These are phyloP conservation scores for Trachemys scripta DNA, from an alignment of 2,113 vertebrate genomes.

Conservation along the genomic window DNA sequence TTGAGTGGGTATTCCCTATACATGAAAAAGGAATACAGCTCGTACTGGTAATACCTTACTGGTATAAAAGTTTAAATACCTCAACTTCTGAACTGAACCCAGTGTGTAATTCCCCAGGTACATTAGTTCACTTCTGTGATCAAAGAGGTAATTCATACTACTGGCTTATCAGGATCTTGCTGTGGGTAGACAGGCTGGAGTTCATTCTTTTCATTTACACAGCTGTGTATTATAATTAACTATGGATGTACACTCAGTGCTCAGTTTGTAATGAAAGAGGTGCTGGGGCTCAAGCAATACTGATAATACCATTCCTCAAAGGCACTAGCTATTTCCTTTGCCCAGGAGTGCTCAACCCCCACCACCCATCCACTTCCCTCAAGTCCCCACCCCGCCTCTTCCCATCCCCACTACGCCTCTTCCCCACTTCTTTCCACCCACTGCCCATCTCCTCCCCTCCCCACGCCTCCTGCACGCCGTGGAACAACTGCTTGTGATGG, in stretches of 20 bases:
- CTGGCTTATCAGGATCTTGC: rapidly evolving
- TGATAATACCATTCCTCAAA: too few relatives aligned
- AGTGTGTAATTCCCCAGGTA: background rate
- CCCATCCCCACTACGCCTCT: too few relatives aligned
- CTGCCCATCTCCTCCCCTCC: too few relatives aligned
- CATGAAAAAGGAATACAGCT: background rate
- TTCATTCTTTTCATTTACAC: background rate
- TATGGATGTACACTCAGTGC: background rate
- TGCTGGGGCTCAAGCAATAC: too few relatives aligned
- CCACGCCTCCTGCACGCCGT: too few relatives aligned
- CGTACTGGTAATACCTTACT: background rate
- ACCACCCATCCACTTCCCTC: too few relatives aligned
- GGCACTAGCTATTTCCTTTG: too few relatives aligned
- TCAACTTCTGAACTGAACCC: slow-evolving; percentile 2
- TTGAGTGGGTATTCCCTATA: background rate
- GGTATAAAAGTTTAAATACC: background rate
- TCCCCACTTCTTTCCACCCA: too few relatives aligned
- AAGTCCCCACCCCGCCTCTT: too few relatives aligned
- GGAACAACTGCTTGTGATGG: too few relatives aligned
- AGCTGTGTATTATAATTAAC: rapidly evolving
- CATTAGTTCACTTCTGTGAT: background rate
- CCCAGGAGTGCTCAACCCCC: too few relatives aligned
- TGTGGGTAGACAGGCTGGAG: background rate
- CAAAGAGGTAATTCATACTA: background rate
- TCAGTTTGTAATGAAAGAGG: too few relatives aligned